phyloP scores from a whole-genome alignment of 2,113 vertebrate species.

The Neopipo cinnamomea region DNA sequence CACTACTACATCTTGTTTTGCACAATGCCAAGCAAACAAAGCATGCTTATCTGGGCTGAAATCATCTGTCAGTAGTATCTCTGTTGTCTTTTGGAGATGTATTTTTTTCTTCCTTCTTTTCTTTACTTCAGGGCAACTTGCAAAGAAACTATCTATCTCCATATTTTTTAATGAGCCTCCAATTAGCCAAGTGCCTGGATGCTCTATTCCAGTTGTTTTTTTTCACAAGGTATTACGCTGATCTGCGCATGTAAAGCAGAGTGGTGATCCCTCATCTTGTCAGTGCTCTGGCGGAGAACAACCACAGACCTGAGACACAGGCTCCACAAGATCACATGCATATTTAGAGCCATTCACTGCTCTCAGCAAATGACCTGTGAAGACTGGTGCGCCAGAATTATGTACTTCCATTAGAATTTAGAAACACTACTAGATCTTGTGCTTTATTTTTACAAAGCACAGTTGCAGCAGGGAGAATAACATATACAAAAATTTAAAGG shows the following conservation, averaged over 20 bases:
- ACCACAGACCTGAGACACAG: not conserved
- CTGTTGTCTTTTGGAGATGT: not conserved
- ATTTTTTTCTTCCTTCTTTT: not conserved
- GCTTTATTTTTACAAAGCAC: not conserved
- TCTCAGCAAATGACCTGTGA: not conserved
- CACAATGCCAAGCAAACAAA: not conserved
- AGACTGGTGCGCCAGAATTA: not conserved
- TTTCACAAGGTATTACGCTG: conserved; percentile 34
- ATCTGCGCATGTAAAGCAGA: conserved; percentile 41
- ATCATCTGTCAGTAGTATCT: not conserved
- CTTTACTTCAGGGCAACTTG: conserved; percentile 48
- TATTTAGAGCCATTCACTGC: conserved; percentile 20
- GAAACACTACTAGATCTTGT: not conserved
- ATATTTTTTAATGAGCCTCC: conserved; percentile 63
- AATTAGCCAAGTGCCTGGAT: conserved; percentile 56
- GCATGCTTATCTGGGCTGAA: not conserved
- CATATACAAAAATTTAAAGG: not conserved
- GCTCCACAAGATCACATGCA: conserved; percentile 11
- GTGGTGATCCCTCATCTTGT: conserved; percentile 48
- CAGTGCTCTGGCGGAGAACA: conserved; percentile 29
- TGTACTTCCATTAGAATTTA: not conserved
- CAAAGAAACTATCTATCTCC: conserved; percentile 53
- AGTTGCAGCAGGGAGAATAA: not conserved
- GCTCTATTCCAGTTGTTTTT: conserved; percentile 42
- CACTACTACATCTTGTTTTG: conserved; percentile 3